Evolutionary conservation across 2,113 vertebrate genomes (phyloP), one percentile per base, ranked within the genome.

Genomic region (Hydrochoerus hydrochaeris): DNA sequence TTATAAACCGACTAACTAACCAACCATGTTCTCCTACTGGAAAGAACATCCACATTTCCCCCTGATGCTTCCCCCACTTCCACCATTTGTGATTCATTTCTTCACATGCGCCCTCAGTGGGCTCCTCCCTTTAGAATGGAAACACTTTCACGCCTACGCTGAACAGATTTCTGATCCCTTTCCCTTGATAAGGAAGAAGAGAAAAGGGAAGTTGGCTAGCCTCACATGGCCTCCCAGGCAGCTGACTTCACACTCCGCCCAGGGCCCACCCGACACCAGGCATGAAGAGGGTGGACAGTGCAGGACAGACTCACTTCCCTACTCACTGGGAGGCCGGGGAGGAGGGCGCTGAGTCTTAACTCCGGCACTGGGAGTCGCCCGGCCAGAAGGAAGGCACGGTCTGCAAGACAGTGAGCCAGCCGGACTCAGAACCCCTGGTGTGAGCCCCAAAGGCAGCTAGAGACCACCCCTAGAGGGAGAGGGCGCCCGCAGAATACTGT

Each of bases 121-220:
- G 20, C n/a, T 41, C 44, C 81, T 44, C 73, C 10, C 26, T 71
- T 60, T 0, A 67, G 41, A 85, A 91, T 38, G 89, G 88, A 93
- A 95, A 93, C 32, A 20, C 88, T 81, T 58, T 80, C 73, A 63
- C 7, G 0, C 14, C 81, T 73, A 12, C 0, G 2, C 9, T 20
- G 1, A 63, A 32, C 69, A 90, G 49, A 77, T 75, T 38, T 75
- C 88, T 71, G 65, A 38, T 60, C 60, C 26, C 81, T 67, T 85
- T 87, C 84, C 86, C 86, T 75, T 8, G 41, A 63, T 67, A 89
- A 96, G 84, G 69, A 90, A 62, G 69, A 83, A 80, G 54, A 89
- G 89, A 97, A 97, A 96, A 52, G 52, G 86, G 73, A 86, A 86
- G 89, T 80, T 71, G 2, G 17, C 32, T 22, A 46, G 90, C 57